Evolutionary conservation across 2,888 invertebrate species (phyloP).

Genomic region (Sepiola atlantica): DNA sequence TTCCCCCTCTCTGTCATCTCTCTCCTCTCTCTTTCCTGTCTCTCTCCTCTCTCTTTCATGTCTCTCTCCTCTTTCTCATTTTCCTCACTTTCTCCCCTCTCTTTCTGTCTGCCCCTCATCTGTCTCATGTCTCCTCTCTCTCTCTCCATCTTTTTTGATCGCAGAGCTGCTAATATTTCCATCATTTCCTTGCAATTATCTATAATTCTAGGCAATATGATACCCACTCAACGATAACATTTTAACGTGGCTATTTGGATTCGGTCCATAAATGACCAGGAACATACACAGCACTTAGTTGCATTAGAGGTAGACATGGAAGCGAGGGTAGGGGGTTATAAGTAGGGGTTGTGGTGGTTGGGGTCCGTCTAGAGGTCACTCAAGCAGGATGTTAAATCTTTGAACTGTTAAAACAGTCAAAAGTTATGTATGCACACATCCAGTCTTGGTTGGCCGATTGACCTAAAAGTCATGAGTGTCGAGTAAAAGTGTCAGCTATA

Average conservation of each 20-base stretch:
- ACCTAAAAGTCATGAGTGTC: background rate
- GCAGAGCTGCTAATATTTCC: background rate
- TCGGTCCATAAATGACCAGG: background rate
- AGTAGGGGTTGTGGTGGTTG: background rate
- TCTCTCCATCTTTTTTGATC: no score
- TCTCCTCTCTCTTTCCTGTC: no score
- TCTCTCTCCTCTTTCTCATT: no score
- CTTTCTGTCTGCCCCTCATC: no score
- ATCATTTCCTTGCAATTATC: background rate
- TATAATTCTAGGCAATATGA: background rate
- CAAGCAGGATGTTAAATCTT: background rate
- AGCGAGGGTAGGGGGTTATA: background rate
- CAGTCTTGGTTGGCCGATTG: background rate
- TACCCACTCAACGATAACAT: background rate
- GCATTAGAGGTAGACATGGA: background rate
- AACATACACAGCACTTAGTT: background rate
- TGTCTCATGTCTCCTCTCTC: no score
- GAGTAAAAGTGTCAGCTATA: background rate
- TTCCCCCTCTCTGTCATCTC: no score
- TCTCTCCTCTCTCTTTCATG: no score
- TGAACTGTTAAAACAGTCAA: background rate
- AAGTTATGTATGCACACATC: constrained; percentile 12
- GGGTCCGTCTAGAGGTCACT: background rate
- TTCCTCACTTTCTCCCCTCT: no score
- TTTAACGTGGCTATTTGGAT: background rate